Base-by-base conservation (phyloP, 2,797 vertebrate species). In the Ara ararauna region DNA sequence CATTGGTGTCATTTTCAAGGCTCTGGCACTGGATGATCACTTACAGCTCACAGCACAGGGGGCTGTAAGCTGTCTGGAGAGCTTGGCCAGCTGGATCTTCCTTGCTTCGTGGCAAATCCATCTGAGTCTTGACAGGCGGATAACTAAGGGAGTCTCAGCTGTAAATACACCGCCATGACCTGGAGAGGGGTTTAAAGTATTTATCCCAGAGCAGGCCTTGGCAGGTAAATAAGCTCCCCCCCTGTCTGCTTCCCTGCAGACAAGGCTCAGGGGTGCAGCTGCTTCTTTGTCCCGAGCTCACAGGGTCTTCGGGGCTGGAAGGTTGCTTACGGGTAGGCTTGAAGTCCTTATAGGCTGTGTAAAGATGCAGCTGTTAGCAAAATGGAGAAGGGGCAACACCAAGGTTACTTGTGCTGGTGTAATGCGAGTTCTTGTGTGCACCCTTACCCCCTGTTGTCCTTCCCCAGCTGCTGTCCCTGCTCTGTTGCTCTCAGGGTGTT, bases 171-270 rank as follows among this genome's bases (percentile, higher is more conserved):
- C 3, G 8, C 61, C 34, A 4, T 85, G 93, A 91, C 79, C 77
- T 84, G 58, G 62, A 75, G 78, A 76, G 68, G 74, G 91, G 85
- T 88, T 90, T 94, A 94, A 96, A 94, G 94, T 88, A 91, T 93
- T 97, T 95, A 94, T 94, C 88, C 67, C 50, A 73, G 50, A 61
- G 65, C 70, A 68, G 87, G 62, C 53, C 80, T 84, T 50, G 82
- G 48, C 76, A 91, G 94, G 87, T 93, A 94, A 95, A 96, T 94
- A 91, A 94, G 82, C 87, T 94, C 64, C 61, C 71, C 64, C 64
- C 51, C 71, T n/a, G 85, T 76, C 87, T 95, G 88, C 89, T 94
- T 66, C 73, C 53, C 80, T 87, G 76, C 87, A 75, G 13, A 62
- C 61, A 53, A 86, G 42, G 88, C 89, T 94, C 66, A 27, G 67